Base-by-base conservation (phyloP, 2,888 invertebrate genomes). In the Dicycla oo region DNA sequence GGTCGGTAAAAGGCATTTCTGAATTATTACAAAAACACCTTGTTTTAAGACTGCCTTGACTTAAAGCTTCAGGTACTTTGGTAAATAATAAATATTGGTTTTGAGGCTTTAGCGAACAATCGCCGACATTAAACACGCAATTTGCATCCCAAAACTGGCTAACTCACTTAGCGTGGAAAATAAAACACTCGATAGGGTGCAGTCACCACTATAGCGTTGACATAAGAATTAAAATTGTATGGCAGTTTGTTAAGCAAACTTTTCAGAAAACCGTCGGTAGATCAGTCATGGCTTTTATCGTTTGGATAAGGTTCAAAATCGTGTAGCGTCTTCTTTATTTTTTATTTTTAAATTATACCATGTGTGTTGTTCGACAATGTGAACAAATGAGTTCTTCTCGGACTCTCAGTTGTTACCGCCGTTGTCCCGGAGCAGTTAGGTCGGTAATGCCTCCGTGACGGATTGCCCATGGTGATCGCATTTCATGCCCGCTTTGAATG, bases 31-130 rank as follows among this genome's bases (percentile, higher is more conserved):
- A n/a, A 45, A 56, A 53, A 47, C 15, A 57, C 30, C n/a, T 53
- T 49, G 20, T 38, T 49, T 64, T 57, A 30, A 45, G n/a, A 49
- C 4, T 8, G 2, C 53, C 34, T 66, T 80, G 43, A 40, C 30
- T 40, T 63, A 38, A 56, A 49, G 62, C 34, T 11, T 65, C 73
- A 60, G 23, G 30, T 54, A 64, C 64, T 49, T 65, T 10, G 13
- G 66, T 61, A 68, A 64, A 75, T 72, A 78, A 82, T 67, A 76
- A 86, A 88, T 85, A 87, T 88, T 86, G 81, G 77, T 75, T 81
- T 72, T 68, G 78, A 86, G 83, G 82, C 79, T 88, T 84, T 82
- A 79, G 69, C 83, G 73, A 62, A 76, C 68, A 84, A 83, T 69
- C 57, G 73, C 73, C 64, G 73, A 79, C 67, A 80, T 47, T 78